A percentile compares a stretch with the other conserved stretches of the same genome.
Conservation (phyloP, 1,140 invertebrate genomes). For the Apocrypta bakeri region DNA sequence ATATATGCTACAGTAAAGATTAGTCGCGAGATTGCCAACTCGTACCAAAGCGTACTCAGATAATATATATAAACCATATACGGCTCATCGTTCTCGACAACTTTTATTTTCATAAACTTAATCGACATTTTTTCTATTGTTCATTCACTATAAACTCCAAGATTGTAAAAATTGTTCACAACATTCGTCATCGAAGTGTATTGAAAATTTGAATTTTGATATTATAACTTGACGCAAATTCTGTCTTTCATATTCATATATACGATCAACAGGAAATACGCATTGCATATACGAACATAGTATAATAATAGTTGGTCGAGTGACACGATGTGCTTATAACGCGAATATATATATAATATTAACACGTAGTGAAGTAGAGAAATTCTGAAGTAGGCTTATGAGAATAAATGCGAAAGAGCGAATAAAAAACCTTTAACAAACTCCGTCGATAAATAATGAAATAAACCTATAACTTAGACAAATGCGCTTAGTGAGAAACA, state of each 20-base stretch:
- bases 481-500: conserved; percentile 25
- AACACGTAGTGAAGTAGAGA: neutral
- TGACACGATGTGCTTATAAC: conserved; percentile 10
- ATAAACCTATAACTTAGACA: neutral
- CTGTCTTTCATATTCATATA: neutral
- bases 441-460: conserved; percentile 19
- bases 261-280: neutral
- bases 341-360: neutral
- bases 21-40: conserved; percentile 28
- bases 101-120: too few species aligned
- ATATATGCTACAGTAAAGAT: conserved; percentile 6
- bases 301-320: neutral
- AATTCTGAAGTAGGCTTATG: neutral
- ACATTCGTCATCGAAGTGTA: too few species aligned
- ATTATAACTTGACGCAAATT: too few species aligned
- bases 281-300: neutral
- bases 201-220: too few species aligned
- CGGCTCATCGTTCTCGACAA: neutral
- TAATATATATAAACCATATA: neutral
- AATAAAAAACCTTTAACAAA: conserved; percentile 27
- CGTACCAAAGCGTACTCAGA: conserved; percentile 29
- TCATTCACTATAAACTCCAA: too few species aligned
- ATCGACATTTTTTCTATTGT: too few species aligned
- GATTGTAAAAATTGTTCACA: neutral
- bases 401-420: neutral